Evolutionary conservation across 2,113 vertebrate genomes (phyloP).

Genomic region (Ancistrus triradiatus): DNA sequence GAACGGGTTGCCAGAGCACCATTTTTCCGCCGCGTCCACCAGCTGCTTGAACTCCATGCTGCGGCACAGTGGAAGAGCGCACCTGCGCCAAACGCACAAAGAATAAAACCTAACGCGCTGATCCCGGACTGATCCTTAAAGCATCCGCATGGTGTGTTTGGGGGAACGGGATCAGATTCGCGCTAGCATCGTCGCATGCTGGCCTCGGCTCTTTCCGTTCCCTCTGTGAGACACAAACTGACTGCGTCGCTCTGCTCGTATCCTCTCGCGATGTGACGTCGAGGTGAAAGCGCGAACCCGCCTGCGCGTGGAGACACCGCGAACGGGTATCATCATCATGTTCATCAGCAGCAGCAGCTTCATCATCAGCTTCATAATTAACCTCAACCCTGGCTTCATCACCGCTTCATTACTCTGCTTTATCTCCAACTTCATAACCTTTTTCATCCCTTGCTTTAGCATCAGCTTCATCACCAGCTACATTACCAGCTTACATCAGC

Average conservation of each 20-base stretch:
- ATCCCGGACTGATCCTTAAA: conserved; percentile 37
- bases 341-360: too few relatives aligned
- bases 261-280: conserved; percentile 51
- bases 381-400: too few relatives aligned
- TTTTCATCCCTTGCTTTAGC: too few relatives aligned
- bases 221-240: conserved; percentile 7
- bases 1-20: conserved; percentile 92
- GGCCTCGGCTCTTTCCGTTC: conserved; percentile 50
- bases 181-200: conserved; percentile 48
- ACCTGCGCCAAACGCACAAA: conserved; percentile 46
- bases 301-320: conserved; percentile 1
- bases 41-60: conserved; percentile 94
- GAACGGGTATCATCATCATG: neutral
- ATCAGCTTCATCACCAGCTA: too few relatives aligned
- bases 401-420: too few relatives aligned
- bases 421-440: too few relatives aligned
- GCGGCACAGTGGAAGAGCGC: conserved; percentile 48
- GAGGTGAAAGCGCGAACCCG: conserved; percentile 30
- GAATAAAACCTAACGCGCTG: conserved; percentile 54
- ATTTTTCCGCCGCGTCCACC: conserved; percentile 91
- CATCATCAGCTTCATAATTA: too few relatives aligned
- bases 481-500: too few relatives aligned
- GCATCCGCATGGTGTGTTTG: conserved; percentile 56
- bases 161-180: too few relatives aligned
- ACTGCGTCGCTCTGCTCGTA: conserved; percentile 16